Evolutionary conservation across 2,888 invertebrate species (phyloP), one percentile per base, ranked within the genome.

Genomic region (Chironomus tentans): DNA sequence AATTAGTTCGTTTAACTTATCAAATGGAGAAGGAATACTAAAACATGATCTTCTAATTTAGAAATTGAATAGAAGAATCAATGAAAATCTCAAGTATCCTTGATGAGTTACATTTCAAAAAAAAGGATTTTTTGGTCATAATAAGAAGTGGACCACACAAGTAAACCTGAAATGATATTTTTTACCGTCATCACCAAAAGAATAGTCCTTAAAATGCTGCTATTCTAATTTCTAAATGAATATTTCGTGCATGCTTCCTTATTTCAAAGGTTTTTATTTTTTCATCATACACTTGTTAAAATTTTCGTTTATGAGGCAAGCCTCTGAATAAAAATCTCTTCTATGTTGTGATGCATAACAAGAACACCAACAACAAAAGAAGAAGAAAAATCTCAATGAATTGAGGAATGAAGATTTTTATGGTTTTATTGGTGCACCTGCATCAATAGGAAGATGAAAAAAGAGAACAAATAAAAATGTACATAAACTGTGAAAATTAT

Each of bases 381-480:
- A 24, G 22, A 24, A 24, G 18, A 68, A 7, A 65, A 65, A 5
- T 18, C 13, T 65, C 13, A 22, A n/a, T 18, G 47, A 62, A 47
- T n/a, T n/a, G n/a, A n/a, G n/a, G 65, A 65, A 74, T 74, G 74
- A 22, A 47, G 48, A 24, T 68, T 74, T 65, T 74, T 74, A 74
- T 74, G 74, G 24, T n/a, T 68, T 68, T 68, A 24, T 68, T 38
- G 24, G 12, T 72, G 62, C 72, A 72, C 61, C 61, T 68, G 74
- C 65, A 65, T 65, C 56, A 15, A n/a, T 13, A 15, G 21, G 2
- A 68, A 38, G 2, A 38, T 13, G n/a, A 50, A 50, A 50, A 50
- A 48, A 75, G 69, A 68, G 68, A 68, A 28, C 75, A 15, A n/a
- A n/a, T 6, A 2, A 56, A 28, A 69, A 38, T 21, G 69, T 69